Evolutionary conservation across 2,113 vertebrate species (phyloP), one percentile per base, ranked within the genome.

Genomic region (Agelaius phoeniceus): DNA sequence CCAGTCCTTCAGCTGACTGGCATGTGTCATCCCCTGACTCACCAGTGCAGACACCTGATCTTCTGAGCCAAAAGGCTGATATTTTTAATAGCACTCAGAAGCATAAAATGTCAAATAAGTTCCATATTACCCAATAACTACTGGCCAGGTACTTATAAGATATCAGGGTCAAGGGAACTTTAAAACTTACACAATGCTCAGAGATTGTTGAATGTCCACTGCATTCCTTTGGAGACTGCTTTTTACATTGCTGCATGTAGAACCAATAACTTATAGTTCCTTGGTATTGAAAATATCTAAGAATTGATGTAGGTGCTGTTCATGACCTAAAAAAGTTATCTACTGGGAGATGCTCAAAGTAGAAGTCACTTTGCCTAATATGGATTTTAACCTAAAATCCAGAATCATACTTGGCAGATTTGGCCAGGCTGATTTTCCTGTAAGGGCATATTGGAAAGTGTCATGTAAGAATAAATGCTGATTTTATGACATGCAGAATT

Each of bases 1-100:
- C 69, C 52, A 78, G 65, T 93, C 52, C 57, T 89, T 86, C 68
- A 89, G 30, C 68, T 86, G 80, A 87, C 48, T 92, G 90, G 65
- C 68, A 61, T 81, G 61, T 94, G 68, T 89, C 95, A 89, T 71
- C 16, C 55, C 79, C 43, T 93, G 90, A 87, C 55, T 92, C 89
- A 73, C 88, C 83, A 63, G 21, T 68, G 44, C 35, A 81, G 59
- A 65, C 33, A 80, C 33, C 4, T 5, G 2, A 51, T 37, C 74
- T 63, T 85, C 79, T 77, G 76, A 86, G 80, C 43, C 46, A 86
- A 43, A 33, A 74, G 33, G 15, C 20, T 85, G 39, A 39, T 92
- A 55, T 71, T 92, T 95, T 93, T 71, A 43, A 19, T 24, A 43
- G 9, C 46, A 33, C 26, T 90, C 43, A 18, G 75, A 68, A 94